A percentile compares a stretch with the other conserved stretches of the same genome.
Evolutionary conservation across 1,140 invertebrate species (phyloP).

Genomic region (Antheraea mylitta): DNA sequence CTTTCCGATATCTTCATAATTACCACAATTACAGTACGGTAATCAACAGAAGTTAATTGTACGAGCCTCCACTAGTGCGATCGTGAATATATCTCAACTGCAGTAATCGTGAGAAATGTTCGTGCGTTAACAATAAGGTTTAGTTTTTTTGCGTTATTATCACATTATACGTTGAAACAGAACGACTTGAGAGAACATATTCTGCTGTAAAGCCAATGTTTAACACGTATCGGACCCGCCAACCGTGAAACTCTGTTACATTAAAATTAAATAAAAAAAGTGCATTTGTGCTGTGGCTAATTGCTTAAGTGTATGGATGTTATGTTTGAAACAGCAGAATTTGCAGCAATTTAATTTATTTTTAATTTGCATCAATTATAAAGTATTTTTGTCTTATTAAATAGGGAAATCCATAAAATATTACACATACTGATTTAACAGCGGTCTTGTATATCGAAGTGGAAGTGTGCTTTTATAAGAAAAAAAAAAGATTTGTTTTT

Average conservation of each 20-base stretch:
- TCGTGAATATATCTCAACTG: constrained; percentile 54
- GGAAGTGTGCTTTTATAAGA: no score
- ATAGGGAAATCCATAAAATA: no score
- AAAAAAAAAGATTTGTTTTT: no score
- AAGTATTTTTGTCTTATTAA: no score
- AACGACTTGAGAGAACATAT: constrained; percentile 22
- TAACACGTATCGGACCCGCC: not conserved
- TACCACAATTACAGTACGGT: constrained; percentile 43
- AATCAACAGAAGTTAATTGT: constrained; percentile 58
- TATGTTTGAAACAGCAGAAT: not conserved
- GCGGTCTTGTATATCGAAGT: no score
- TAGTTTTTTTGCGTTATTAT: constrained; percentile 34
- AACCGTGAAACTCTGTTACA: not conserved
- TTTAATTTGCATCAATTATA: no score
- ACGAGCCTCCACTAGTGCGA: constrained; percentile 34
- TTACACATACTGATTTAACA: no score
- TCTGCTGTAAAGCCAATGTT: not conserved
- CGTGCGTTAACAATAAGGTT: constrained; percentile 10
- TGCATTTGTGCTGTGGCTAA: not conserved
- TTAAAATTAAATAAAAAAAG: not conserved
- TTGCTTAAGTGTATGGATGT: no score
- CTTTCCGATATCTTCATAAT: constrained; percentile 39
- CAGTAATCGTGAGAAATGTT: constrained; percentile 48
- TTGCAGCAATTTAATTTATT: constrained; percentile 30
- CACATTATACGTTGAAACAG: constrained; percentile 33